phyloP scores from a whole-genome alignment of 2,113 vertebrate genomes.

The Thinocorus orbignyianus region DNA sequence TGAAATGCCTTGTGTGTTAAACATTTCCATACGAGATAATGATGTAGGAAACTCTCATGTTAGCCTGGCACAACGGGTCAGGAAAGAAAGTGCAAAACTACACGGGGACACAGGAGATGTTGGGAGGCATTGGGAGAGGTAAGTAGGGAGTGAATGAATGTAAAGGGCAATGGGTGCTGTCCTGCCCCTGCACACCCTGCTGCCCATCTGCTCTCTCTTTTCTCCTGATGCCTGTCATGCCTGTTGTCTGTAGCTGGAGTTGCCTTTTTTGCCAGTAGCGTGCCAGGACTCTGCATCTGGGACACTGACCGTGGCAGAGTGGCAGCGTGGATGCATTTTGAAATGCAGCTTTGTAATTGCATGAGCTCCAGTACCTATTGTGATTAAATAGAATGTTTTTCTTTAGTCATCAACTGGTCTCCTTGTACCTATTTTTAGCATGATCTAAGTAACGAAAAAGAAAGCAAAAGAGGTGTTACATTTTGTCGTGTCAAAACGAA shows the following conservation, averaged over 20 bases:
- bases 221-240: not conserved
- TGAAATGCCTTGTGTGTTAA: not conserved
- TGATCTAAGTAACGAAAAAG: not conserved
- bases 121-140: not conserved
- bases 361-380: too few species aligned
- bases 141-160: not conserved
- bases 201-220: not conserved
- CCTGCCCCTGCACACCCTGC: not conserved
- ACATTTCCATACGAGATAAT: not conserved
- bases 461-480: not conserved
- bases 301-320: not conserved
- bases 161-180: not conserved
- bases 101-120: fast-evolving
- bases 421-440: not conserved
- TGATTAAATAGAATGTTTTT: constrained; percentile 48
- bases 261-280: not conserved
- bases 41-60: not conserved
- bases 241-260: not conserved
- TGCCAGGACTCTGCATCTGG: not conserved
- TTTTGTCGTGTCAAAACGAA: not conserved
- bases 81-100: not conserved
- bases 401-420: not conserved
- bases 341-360: constrained; percentile 17
- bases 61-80: not conserved
- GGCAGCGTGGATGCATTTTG: not conserved